These are phyloP conservation scores for Diceros bicornis DNA, from an alignment of 2,797 vertebrate species.

Conservation along the genomic window DNA sequence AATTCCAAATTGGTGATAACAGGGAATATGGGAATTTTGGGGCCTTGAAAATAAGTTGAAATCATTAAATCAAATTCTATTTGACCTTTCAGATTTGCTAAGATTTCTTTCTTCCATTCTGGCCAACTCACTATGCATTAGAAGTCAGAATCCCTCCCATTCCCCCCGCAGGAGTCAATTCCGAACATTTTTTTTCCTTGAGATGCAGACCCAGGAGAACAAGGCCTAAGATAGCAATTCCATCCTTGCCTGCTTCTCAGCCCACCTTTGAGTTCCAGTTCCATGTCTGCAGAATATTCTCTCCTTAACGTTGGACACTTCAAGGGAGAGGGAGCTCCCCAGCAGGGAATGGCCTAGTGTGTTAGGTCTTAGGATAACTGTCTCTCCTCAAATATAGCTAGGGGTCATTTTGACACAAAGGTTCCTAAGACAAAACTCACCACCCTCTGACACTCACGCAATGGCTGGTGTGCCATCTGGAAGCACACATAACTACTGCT, in stretches of 20 bases:
- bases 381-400: not conserved
- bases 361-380: not conserved
- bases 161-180: not conserved
- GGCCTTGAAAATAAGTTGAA: not conserved
- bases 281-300: not conserved
- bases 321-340: not conserved
- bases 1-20: not conserved
- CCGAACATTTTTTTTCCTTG: not conserved
- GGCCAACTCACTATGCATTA: not conserved
- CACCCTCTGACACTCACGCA: not conserved
- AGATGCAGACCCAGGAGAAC: not conserved
- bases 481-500: not conserved
- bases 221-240: not conserved
- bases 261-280: not conserved
- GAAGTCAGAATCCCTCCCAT: not conserved
- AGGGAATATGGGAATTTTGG: not conserved
- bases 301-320: not conserved
- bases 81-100: not conserved
- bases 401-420: not conserved
- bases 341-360: not conserved
- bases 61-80: not conserved
- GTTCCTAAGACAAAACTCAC: not conserved
- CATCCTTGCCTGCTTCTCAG: not conserved
- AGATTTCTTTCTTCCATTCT: not conserved
- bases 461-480: not conserved